Evolutionary conservation across 1,140 invertebrate genomes (phyloP), one percentile per base, ranked within the genome.

Genomic region (Danaus plexippus): DNA sequence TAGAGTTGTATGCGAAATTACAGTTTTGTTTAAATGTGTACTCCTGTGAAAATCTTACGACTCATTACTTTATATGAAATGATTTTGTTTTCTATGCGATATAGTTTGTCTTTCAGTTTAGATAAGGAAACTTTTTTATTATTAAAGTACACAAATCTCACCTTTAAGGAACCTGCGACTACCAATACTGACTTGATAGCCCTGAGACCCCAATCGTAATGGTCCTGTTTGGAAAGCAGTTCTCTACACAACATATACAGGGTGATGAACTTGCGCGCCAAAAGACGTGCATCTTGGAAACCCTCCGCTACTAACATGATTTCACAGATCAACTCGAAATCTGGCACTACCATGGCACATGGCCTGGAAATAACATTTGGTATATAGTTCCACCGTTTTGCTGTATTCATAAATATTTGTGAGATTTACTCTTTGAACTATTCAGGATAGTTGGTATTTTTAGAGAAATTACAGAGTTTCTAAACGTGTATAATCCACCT

Each of bases 251-350:
- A 81, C 0, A 92, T 95, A 77, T 97, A 97, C 0, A 97, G 87
- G 0, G 96, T 97, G 61, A 97, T 96, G 80, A 97, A 97, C 81
- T 97, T 97, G 56, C 95, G 89, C n/a, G 95, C 95, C 41, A 97
- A 80, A 1, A 95, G 79, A 66, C 94, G 89, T 9, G 95, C 95
- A 62, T 97, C 95, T 66, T 96, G 91, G 77, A 97, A 97, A 40
- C 95, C 96, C 87, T 97, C 95, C 40, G 96, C 95, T 1, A 97
- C 95, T 80, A 98, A 90, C 94, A 97, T 97, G 73, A 97, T 97
- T 88, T 97, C 96, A 80, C 94, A 95, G 78, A 97, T 98, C 66
- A 97, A 81, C 70, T 96, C 95, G 85, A 96, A 95, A 84, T 97
- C 96, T 1, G 96, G 96, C 1, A 97, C 96, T 6, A 97, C 95